These are phyloP conservation scores for Emydocephalus ijimae DNA, from an alignment of 2,113 vertebrate species.

Conservation along the genomic window DNA sequence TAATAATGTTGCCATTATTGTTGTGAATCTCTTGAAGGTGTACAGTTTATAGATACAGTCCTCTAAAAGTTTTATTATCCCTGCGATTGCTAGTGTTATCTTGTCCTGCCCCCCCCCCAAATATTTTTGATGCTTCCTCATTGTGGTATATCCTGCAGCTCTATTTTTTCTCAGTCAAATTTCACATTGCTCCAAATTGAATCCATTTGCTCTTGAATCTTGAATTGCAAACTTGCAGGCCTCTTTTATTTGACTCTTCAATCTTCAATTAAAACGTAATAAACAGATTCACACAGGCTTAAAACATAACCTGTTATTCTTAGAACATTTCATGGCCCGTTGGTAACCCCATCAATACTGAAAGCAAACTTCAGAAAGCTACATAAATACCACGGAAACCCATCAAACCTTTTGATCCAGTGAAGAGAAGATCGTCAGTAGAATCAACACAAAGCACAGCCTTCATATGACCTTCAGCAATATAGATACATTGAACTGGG, in stretches of 20 bases:
- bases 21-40: background rate
- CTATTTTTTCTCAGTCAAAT: background rate
- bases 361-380: constrained; percentile 11
- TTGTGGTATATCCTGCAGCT: background rate
- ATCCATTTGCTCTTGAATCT: background rate
- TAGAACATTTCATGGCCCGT: background rate
- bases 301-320: background rate
- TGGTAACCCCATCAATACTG: too few relatives aligned
- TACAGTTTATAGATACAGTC: background rate
- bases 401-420: constrained; percentile 91
- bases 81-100: background rate
- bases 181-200: background rate
- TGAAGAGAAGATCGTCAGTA: constrained; percentile 96
- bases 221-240: background rate
- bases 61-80: background rate
- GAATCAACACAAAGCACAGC: constrained; percentile 91
- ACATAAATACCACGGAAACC: background rate
- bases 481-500: constrained; percentile 81
- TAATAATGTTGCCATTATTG: background rate
- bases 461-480: constrained; percentile 93
- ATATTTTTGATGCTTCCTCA: background rate
- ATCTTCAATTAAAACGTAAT: background rate
- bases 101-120: background rate
- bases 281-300: background rate
- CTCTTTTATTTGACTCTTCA: background rate